Percentiles rank a stretch among this genome's conserved stretches.
Evolutionary conservation across 2,113 vertebrate genomes (phyloP).

Genomic region (Syngnathoides biaculeatus): DNA sequence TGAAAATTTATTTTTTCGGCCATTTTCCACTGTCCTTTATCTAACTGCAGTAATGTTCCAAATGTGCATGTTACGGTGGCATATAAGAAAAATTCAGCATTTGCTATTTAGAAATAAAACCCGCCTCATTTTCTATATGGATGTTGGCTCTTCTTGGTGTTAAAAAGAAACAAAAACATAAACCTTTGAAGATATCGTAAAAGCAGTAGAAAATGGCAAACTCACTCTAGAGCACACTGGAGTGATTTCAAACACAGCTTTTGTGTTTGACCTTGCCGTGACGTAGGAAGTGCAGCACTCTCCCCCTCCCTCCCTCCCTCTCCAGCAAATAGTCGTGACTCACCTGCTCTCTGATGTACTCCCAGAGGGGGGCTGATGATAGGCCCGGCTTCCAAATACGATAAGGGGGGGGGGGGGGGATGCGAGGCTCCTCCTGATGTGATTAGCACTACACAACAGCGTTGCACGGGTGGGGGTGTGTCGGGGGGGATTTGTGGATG

Average conservation of each 20-base stretch:
- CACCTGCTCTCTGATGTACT: slow-evolving; percentile 69
- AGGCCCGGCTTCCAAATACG: slow-evolving; percentile 31
- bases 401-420: slow-evolving; percentile 10
- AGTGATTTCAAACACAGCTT: background rate
- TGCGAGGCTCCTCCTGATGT: slow-evolving; percentile 39
- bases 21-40: too few relatives aligned
- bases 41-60: too few relatives aligned
- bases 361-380: slow-evolving; percentile 51
- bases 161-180: too few relatives aligned
- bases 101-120: too few relatives aligned
- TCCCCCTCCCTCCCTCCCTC: slow-evolving; percentile 36
- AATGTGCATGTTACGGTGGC: too few relatives aligned
- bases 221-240: background rate
- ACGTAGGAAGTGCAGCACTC: slow-evolving; percentile 42
- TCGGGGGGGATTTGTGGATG: too few relatives aligned
- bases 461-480: background rate
- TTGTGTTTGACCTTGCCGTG: slow-evolving; percentile 43
- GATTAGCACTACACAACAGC: slow-evolving; percentile 28
- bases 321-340: slow-evolving; percentile 56
- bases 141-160: too few relatives aligned
- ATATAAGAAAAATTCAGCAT: too few relatives aligned
- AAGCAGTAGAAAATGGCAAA: background rate
- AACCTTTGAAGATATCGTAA: too few relatives aligned
- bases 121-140: too few relatives aligned
- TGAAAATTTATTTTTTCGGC: too few relatives aligned